Base-by-base conservation (phyloP, 2,888 invertebrate genomes). In the Adelognathus sp. region DNA sequence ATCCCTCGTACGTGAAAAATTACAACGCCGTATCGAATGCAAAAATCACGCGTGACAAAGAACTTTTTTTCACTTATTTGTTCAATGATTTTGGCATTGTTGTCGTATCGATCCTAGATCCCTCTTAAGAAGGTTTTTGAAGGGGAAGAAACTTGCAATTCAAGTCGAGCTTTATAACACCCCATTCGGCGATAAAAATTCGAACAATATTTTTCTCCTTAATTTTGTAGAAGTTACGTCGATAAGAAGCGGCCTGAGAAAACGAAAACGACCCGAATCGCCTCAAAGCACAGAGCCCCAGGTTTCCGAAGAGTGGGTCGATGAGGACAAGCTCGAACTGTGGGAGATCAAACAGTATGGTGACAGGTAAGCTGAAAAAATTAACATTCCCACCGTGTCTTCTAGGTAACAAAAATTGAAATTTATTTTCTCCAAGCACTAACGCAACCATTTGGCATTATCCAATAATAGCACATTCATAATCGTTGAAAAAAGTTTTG, bases 301-400 rank as follows among this genome's bases (percentile, higher is more conserved):
- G 93, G 97, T 98, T 9, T 95, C 96, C 0, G 98, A 99, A 92
- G 97, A 97, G 87, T 99, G 99, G 99, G 96, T 98, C 0, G 98
- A 98, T 84, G 99, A 99, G 92, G 98, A 98, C 83, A 97, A 97
- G 89, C 92, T 99, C 52, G 98, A 99, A 89, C 92, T 99, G 41
- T 99, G 98, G 98, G 98, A 99, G 92, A 98, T 99, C 77, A 97
- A 97, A 86, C 96, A 96, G 86, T 98, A 97, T 90, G 97, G 97
- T 21, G 98, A 98, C 91, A 95, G 94, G 94, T 95, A 94, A 84
- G 92, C 41, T 18, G 33, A 50, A 14, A 33, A n/a, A 18, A 31
- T n/a, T n/a, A n/a, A n/a, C n/a, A n/a, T n/a, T n/a, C n/a, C n/a
- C n/a, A n/a, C n/a, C n/a, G n/a, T n/a, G n/a, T n/a, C n/a, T n/a